phyloP scores from a whole-genome alignment of 1,140 invertebrate species.

The Diploscapter pachys region DNA sequence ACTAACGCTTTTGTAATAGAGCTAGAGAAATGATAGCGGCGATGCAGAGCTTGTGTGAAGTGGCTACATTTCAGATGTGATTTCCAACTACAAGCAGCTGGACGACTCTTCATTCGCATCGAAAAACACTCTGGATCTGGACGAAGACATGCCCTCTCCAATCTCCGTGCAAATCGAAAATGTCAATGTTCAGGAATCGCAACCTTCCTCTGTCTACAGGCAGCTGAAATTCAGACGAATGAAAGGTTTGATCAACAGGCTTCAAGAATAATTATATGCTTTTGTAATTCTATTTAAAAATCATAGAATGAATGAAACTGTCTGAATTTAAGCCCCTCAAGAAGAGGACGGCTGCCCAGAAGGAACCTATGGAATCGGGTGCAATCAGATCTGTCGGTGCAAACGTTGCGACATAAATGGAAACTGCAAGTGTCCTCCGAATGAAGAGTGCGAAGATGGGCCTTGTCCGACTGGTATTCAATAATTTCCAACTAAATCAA shows the following conservation, averaged over 20 bases:
- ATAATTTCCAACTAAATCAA: background rate
- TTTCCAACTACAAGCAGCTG: background rate
- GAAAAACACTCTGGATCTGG: background rate
- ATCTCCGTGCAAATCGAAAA: too few species aligned
- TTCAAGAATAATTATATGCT: too few species aligned
- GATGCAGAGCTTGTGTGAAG: background rate
- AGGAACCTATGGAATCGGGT: slow-evolving; percentile 32
- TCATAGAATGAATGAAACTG: too few species aligned
- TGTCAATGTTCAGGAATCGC: too few species aligned
- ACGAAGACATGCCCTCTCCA: background rate
- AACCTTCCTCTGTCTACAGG: too few species aligned
- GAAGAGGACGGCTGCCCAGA: slow-evolving; percentile 62
- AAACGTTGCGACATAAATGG: slow-evolving; percentile 14
- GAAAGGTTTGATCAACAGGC: too few species aligned
- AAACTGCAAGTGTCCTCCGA: slow-evolving; percentile 6
- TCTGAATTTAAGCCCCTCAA: too few species aligned
- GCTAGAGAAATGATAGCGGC: too few species aligned
- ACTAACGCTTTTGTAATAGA: too few species aligned
- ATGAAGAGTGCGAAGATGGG: slow-evolving; percentile 7
- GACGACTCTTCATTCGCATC: background rate
- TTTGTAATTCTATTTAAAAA: too few species aligned
- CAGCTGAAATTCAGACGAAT: too few species aligned
- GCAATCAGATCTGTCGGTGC: slow-evolving; percentile 15
- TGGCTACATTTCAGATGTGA: slow-evolving; percentile 6
- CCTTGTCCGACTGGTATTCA: slow-evolving; percentile 17